Evolutionary conservation across 2,797 vertebrate species (phyloP), one percentile per base, ranked within the genome.

Genomic region (Rhyacichthys aspro): DNA sequence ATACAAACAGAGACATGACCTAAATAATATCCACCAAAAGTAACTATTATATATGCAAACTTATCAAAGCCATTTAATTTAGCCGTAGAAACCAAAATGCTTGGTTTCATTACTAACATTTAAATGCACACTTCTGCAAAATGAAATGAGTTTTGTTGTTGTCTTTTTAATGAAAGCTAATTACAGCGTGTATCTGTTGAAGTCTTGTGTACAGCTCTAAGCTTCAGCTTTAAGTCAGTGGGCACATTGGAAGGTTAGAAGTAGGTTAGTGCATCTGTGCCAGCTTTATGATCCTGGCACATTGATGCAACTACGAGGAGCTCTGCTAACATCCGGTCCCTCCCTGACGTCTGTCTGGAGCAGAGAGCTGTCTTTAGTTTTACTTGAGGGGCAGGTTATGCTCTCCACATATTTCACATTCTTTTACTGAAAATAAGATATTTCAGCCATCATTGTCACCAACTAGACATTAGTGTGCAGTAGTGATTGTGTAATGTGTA

Each of bases 351-450:
- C 44, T 37, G 45, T 76, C 71, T 78, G 36, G 15, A 62, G 2
- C 7, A 74, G 56, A 58, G n/a, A n/a, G 1, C 52, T 56, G 54
- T 71, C 41, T 68, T 50, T 15, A 7, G 67, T 43, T 63, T 71
- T 59, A 47, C 42, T 70, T 59, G 38, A 61, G n/a, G 37, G 44
- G 9, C 60, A 79, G 10, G 43, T 71, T 67, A 28, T 55, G 54
- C 34, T 43, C 34, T 62, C 7, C 33, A 45, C 59, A 70, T 75
- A 59, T 72, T 74, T 72, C 43, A 58, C 49, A 81, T 82, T 85
- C 57, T 69, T 70, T n/a, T 47, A 33, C 17, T 45, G 11, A 9
- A 57, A 36, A 33, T 65, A 72, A 34, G 54, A 18, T 48, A 48
- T 78, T n/a, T 55, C 4, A 43, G 47, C 12, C 2, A 16, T 11